These are phyloP conservation scores for Sebastes dallii DNA, from an alignment of 2,797 vertebrate species.

Conservation along the genomic window DNA sequence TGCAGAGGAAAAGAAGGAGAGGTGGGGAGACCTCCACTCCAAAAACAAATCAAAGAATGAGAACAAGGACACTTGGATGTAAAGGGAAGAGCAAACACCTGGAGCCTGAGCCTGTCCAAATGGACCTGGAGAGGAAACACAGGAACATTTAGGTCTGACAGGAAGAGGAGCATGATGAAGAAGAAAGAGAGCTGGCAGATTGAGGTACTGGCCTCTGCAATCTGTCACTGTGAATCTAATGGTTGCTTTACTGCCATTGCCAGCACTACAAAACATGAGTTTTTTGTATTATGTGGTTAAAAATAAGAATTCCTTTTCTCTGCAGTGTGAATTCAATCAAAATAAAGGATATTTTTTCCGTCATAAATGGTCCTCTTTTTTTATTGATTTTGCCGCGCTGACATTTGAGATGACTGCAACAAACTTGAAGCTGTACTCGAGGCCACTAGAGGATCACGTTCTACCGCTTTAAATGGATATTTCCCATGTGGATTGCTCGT, in stretches of 20 bases:
- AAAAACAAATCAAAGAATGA: conserved; percentile 15
- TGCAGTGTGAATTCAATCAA: conserved; percentile 32
- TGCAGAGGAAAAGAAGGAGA: background rate
- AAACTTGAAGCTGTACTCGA: conserved; percentile 59
- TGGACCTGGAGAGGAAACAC: conserved; percentile 14
- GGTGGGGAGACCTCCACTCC: background rate
- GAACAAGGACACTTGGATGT: conserved; percentile 20
- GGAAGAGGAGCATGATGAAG: conserved; percentile 24
- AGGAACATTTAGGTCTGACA: conserved; percentile 17
- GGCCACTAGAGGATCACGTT: conserved; percentile 48
- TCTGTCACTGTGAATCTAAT: conserved; percentile 28
- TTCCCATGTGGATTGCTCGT: conserved; percentile 61
- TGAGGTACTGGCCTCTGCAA: conserved; percentile 9
- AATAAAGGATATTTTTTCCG: conserved; percentile 48
- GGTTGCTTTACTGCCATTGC: conserved; percentile 32
- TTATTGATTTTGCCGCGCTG: conserved; percentile 61
- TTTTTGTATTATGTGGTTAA: conserved; percentile 46
- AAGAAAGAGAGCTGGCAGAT: conserved; percentile 19
- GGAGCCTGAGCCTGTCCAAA: conserved; percentile 3
- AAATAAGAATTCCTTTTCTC: conserved; percentile 49
- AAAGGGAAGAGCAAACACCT: conserved; percentile 18
- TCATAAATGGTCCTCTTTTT: conserved; percentile 28
- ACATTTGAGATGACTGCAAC: conserved; percentile 68
- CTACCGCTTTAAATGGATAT: conserved; percentile 67
- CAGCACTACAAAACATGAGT: conserved; percentile 11